Base-by-base conservation (phyloP, 2,113 vertebrate species). In the Pungitius pungitius region DNA sequence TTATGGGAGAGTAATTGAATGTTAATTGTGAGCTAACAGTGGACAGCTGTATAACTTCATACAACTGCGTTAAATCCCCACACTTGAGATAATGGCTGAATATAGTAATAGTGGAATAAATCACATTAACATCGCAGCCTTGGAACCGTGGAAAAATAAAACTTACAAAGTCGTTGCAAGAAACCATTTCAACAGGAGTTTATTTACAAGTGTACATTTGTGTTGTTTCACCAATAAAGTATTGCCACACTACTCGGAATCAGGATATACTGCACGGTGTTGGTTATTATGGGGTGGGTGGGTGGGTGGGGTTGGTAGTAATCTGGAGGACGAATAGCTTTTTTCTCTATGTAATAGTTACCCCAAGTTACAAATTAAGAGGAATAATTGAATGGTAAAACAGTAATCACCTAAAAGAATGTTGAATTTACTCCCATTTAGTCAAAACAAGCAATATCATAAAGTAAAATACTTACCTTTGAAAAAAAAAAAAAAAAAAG, bases 381-480 rank as follows among this genome's bases (percentile, higher is more conserved):
- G 26, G 8, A 43, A 13, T 30, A 54, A 47, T 18, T 35, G 18
- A 59, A 6, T 33, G 3, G 6, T 47, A 24, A 54, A 35, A 70
- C 27, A 63, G n/a, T 27, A 24, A 9, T 65, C 27, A 58, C 20
- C 47, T 52, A 65, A 69, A 78, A 78, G 20, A 77, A 66, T 26
- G 42, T 42, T 63, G 58, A 65, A 65, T 63, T 73, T 78, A 56
- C 52, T 73, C 73, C 43, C 26, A 73, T 77, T 78, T 63, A 45
- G 22, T 73, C 42, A 67, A 82, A 81, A 83, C 66, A 78, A 85
- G 51, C 59, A 85, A 74, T 67, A 90, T 84, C 47, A 85, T 66
- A 88, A 91, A 85, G 54, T 82, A 86, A 67, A 87, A 93, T 94
- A 95, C 94, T 95, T 95, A 95, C 93, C 93, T 93, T 93, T 67